phyloP scores from a whole-genome alignment of 2,888 invertebrate genomes.

The Hylaea fasciaria region DNA sequence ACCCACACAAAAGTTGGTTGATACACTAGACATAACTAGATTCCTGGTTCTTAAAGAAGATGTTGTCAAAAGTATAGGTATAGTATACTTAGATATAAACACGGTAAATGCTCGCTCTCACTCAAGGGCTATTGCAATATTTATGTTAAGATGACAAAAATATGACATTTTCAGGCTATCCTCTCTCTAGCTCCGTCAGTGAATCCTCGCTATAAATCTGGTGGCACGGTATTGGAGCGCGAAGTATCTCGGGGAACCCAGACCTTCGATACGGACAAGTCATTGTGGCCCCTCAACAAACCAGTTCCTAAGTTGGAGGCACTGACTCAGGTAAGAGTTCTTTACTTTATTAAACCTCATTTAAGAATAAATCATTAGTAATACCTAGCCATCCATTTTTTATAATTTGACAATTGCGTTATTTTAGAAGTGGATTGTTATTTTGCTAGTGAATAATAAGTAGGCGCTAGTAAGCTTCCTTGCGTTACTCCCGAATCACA shows the following conservation, averaged over 20 bases:
- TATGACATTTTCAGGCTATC: constrained; percentile 71
- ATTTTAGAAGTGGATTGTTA: too few relatives aligned
- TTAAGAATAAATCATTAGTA: too few relatives aligned
- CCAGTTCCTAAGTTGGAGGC: constrained; percentile 90
- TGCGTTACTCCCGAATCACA: not conserved
- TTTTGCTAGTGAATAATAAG: not conserved
- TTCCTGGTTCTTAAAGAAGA: too few relatives aligned
- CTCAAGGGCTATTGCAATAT: too few relatives aligned
- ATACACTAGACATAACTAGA: too few relatives aligned
- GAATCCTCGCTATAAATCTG: constrained; percentile 78
- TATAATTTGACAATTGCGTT: too few relatives aligned
- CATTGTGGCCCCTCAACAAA: constrained; percentile 89
- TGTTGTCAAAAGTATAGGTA: too few relatives aligned
- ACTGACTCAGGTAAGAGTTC: constrained; percentile 66
- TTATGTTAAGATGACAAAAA: too few relatives aligned
- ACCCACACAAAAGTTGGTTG: too few relatives aligned
- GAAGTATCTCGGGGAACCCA: constrained; percentile 88
- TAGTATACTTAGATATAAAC: too few relatives aligned
- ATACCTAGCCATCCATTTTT: too few relatives aligned
- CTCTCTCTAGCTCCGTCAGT: constrained; percentile 79
- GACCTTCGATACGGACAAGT: constrained; percentile 88
- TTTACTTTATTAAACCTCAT: not conserved
- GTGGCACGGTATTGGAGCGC: constrained; percentile 82
- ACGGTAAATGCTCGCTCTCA: too few relatives aligned
- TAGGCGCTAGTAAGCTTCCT: not conserved